These are phyloP conservation scores for Chiloscyllium punctatum DNA, from an alignment of 2,797 vertebrate genomes.

Conservation along the genomic window DNA sequence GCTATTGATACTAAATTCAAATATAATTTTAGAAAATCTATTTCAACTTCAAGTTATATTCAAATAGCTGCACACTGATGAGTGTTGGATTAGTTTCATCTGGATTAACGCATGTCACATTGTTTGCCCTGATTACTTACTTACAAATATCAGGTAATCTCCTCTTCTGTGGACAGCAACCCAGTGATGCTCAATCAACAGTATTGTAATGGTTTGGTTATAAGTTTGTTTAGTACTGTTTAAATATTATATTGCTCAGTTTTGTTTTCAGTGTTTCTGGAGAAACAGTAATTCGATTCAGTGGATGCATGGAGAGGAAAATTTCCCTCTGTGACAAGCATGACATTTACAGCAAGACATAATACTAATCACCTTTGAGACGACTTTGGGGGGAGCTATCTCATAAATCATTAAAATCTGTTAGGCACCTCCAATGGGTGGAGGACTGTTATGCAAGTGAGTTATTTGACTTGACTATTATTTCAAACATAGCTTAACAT, in stretches of 20 bases:
- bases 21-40: neutral
- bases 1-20: neutral
- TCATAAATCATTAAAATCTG: too few species aligned
- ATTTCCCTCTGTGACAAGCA: conserved; percentile 64
- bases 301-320: conserved; percentile 61
- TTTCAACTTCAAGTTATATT: neutral
- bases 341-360: conserved; percentile 55
- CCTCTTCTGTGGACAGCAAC: neutral
- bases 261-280: neutral
- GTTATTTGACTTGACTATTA: too few species aligned
- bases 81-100: neutral
- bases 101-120: neutral
- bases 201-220: neutral
- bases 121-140: neutral
- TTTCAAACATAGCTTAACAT: too few species aligned
- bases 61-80: neutral
- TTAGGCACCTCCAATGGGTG: too few species aligned
- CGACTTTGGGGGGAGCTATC: too few species aligned
- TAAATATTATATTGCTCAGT: neutral
- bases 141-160: neutral
- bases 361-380: neutral
- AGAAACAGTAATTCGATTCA: conserved; percentile 66
- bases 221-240: neutral
- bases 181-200: neutral
- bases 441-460: too few species aligned